These are phyloP conservation scores for Hanleya hanleyi DNA, from an alignment of 2,888 invertebrate genomes.

Conservation along the genomic window DNA sequence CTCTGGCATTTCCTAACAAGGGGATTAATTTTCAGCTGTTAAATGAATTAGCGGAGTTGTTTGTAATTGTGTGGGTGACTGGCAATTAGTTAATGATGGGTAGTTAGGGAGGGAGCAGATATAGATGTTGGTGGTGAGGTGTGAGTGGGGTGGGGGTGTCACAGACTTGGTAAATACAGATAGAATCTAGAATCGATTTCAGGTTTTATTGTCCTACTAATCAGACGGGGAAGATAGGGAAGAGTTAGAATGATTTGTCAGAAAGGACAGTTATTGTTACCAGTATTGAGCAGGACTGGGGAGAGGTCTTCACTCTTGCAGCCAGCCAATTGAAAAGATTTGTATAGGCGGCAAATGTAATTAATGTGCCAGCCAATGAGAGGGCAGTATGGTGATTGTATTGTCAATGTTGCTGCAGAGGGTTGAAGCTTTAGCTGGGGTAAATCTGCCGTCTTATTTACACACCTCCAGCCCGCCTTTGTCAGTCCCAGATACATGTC, in stretches of 20 bases:
- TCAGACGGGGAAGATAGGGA: too few species aligned
- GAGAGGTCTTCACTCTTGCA: not conserved
- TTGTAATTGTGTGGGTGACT: too few species aligned
- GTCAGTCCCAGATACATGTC: conserved; percentile 2
- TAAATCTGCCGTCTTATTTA: conserved; percentile 7
- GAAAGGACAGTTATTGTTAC: not conserved
- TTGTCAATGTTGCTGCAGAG: conserved; percentile 1
- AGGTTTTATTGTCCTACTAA: too few species aligned
- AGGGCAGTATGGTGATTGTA: not conserved
- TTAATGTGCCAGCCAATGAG: not conserved
- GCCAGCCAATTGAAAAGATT: not conserved
- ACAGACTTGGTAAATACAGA: too few species aligned
- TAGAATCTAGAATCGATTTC: too few species aligned
- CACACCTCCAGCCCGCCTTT: conserved; percentile 5
- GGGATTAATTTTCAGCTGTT: too few species aligned
- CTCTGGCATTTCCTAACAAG: too few species aligned
- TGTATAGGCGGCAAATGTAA: conserved; percentile 11
- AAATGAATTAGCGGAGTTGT: too few species aligned
- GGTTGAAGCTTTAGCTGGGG: not conserved
- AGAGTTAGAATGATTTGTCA: not conserved
- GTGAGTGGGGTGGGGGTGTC: too few species aligned
- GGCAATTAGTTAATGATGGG: too few species aligned
- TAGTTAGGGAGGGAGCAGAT: too few species aligned
- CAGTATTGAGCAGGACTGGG: not conserved
- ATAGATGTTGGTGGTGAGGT: too few species aligned